A percentile compares a stretch with the other conserved stretches of the same genome.
These are phyloP conservation scores for Amyelois transitella DNA, from an alignment of 1,140 invertebrate species.

Conservation along the genomic window DNA sequence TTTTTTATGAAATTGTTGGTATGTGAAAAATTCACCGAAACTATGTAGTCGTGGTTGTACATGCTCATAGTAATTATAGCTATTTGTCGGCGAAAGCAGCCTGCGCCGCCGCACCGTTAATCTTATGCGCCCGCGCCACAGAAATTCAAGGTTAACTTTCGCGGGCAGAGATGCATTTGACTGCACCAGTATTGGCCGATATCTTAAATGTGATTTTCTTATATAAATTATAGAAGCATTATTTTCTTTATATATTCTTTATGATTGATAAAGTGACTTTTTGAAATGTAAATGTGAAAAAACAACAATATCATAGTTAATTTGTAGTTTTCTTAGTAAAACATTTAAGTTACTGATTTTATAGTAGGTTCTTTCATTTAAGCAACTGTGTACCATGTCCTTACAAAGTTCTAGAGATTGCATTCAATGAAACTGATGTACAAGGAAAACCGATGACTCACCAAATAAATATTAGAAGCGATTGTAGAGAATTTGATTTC, in stretches of 20 bases:
- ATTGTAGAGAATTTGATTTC: not conserved
- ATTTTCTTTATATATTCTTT: no score
- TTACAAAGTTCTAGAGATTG: not conserved
- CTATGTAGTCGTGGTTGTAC: not conserved
- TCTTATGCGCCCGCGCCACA: conserved; percentile 33
- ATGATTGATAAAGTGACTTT: no score
- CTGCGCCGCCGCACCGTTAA: conserved; percentile 34
- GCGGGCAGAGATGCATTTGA: conserved; percentile 16
- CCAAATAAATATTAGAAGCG: not conserved
- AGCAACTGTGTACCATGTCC: not conserved
- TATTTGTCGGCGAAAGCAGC: conserved; percentile 47
- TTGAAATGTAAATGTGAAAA: no score
- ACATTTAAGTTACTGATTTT: no score
- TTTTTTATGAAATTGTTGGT: not conserved
- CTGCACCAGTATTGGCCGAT: no score
- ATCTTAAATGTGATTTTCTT: no score
- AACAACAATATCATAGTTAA: no score
- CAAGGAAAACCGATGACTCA: not conserved
- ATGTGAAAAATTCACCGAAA: not conserved
- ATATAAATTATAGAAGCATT: no score
- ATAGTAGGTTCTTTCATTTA: not conserved
- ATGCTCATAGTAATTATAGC: conserved; percentile 14
- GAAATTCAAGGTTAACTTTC: conserved; percentile 59
- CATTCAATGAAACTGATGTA: not conserved
- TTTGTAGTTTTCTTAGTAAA: no score